A percentile compares a stretch with the other conserved stretches of the same genome.
These are phyloP conservation scores for Pterobdella sp. DNA, from an alignment of 2,888 invertebrate genomes.

Conservation along the genomic window DNA sequence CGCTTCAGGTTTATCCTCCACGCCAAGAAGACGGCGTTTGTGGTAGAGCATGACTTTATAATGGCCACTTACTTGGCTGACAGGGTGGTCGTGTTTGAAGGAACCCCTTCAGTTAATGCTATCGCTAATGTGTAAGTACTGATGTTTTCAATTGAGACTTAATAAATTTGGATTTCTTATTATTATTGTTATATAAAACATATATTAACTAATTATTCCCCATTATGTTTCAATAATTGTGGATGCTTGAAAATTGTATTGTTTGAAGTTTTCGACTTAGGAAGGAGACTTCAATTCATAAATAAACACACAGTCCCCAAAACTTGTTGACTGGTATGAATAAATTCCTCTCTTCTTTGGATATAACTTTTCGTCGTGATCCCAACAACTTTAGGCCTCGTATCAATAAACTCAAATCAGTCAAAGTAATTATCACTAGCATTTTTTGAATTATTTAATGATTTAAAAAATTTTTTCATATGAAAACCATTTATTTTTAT, in stretches of 20 bases:
- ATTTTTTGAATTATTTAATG: background rate
- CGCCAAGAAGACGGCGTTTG: slow-evolving; percentile 97
- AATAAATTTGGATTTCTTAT: background rate
- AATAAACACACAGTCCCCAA: slow-evolving; percentile 59
- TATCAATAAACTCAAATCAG: slow-evolving; percentile 91
- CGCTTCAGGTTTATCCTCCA: slow-evolving; percentile 77
- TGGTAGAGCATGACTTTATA: slow-evolving; percentile 99
- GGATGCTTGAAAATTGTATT: too few relatives aligned
- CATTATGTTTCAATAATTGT: background rate
- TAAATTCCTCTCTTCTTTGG: slow-evolving; percentile 82
- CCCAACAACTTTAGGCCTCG: slow-evolving; percentile 96
- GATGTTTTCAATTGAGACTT: background rate
- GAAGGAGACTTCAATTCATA: background rate
- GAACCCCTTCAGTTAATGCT: slow-evolving; percentile 78
- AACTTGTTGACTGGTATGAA: slow-evolving; percentile 96
- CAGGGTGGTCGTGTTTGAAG: slow-evolving; percentile 95
- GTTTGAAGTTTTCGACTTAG: too few relatives aligned
- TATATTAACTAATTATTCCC: background rate
- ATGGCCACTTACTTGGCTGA: slow-evolving; percentile 99
- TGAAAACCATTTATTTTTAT: too few relatives aligned
- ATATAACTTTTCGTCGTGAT: slow-evolving; percentile 95
- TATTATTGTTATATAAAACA: background rate
- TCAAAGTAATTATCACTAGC: slow-evolving; percentile 62
- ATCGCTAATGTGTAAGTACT: slow-evolving; percentile 65
- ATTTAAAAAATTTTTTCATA: background rate